Base-by-base conservation (phyloP, 2,113 vertebrate genomes). In the Dromas ardeola region DNA sequence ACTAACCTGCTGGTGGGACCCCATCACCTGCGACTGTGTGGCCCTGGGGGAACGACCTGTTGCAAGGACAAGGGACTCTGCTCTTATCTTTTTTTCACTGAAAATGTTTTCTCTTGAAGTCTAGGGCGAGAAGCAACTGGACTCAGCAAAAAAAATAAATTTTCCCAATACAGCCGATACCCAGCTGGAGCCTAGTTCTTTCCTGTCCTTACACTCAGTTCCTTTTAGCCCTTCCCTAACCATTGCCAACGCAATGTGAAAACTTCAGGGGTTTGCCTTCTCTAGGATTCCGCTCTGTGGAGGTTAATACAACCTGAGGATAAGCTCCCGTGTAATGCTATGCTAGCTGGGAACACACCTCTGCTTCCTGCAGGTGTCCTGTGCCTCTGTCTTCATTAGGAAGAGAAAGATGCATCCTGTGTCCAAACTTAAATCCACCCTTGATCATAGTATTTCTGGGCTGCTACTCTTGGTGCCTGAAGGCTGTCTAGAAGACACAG, bases 401-500 rank as follows among this genome's bases (percentile, higher is more conserved):
- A 69, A 65, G 30, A 69, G 27, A 45, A 82, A 69, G 92, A 91
- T 80, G 56, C 21, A 56, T 32, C 84, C 34, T 3, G 1, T 73
- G 91, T 58, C 94, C 84, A 76, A 72, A 50, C 34, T 89, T 85
- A 69, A 84, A 96, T 42, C 67, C n/a, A 32, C 27, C 38, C 63
- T 80, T 34, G 20, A 77, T 88, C 29, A 25, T 0, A 55, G 34
- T 55, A 45, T 72, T 80, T 56, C 81, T 82, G 66, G 42, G 38
- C 66, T 88, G 83, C 78, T 93, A 71, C 81, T 55, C 62, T 55
- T 43, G 11, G 63, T 0, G 4, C 77, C 88, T 84, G 61, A 86
- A 86, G 90, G 82, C 52, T 74, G 63, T 73, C 74, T 95, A 78
- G 83, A 94, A 95, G 86, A 85, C 47, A 72, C 76, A 73, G 84